Evolutionary conservation across 2,888 invertebrate species (phyloP), one percentile per base, ranked within the genome.

Genomic region (Alloplasta piceator): DNA sequence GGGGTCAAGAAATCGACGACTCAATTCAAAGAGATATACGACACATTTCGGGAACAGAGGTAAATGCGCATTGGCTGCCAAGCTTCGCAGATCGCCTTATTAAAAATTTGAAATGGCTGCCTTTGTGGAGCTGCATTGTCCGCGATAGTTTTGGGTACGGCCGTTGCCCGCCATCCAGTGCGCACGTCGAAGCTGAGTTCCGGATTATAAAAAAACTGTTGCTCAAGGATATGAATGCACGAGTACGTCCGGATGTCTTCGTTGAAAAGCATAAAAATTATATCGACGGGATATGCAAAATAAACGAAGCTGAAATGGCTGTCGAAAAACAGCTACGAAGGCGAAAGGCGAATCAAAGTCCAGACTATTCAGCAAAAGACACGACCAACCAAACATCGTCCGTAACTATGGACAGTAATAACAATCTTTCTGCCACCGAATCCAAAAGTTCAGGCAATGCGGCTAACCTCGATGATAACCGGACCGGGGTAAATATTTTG

Each of bases 71-170:
- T 38, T 74, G 73, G 56, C 39, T 70, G 48, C 74, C 79, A 55
- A 4, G 38, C 7, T 75, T 75, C 26, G 67, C 75, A n/a, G 67
- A 75, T 50, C 75, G 43, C 2, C 60, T 75, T 55, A 16, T 67
- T 4, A 39, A 60, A 60, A n/a, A 61, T 10, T 26, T 55, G 26
- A 72, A 72, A 63, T 63, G 72, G 63, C 10, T 76, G 9, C 76
- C 70, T 5, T 16, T 76, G 48, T 70, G 70, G 61, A 70, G 61
- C 43, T 76, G 76, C 39, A 43, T 77, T 16, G 9, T 43, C 14
- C 77, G 77, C 26, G 63, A 77, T 63, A 7, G 14, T 10, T 63
- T 63, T 46, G 77, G 77, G 10, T 71, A 63, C 43, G 77, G 77
- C 5, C 50, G 71, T 41, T 70, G 70, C 60, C 63, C 77, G 6